A percentile compares a stretch with the other conserved stretches of the same genome.
Evolutionary conservation across 2,888 invertebrate genomes (phyloP).

Genomic region (Noctua comes): DNA sequence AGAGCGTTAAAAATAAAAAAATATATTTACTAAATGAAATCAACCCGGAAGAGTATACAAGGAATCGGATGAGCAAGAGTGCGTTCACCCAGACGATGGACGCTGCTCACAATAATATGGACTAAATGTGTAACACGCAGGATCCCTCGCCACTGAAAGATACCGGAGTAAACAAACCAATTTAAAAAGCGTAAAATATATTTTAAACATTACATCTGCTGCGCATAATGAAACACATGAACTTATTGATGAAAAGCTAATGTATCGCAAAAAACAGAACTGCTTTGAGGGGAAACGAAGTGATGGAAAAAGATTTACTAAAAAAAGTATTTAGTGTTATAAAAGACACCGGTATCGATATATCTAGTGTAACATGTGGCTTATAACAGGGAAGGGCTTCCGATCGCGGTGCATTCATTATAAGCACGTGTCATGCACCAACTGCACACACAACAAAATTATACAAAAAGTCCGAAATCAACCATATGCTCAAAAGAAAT

Average conservation of each 20-base stretch:
- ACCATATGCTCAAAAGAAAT: slow-evolving; percentile 19
- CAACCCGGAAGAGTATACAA: slow-evolving; percentile 76
- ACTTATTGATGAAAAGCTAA: slow-evolving; percentile 10
- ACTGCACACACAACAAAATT: slow-evolving; percentile 32
- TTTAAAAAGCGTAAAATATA: slow-evolving; percentile 75
- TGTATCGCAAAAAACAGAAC: slow-evolving; percentile 16
- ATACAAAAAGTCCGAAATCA: slow-evolving; percentile 22
- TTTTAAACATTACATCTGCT: slow-evolving; percentile 66
- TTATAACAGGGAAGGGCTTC: slow-evolving; percentile 49
- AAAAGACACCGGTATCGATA: background rate
- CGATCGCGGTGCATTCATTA: slow-evolving; percentile 44
- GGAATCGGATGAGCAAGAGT: slow-evolving; percentile 78
- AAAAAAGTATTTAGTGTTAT: background rate
- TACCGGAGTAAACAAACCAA: slow-evolving; percentile 80
- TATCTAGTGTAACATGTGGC: slow-evolving; percentile 43
- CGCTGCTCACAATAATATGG: slow-evolving; percentile 79
- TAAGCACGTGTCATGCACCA: slow-evolving; percentile 52
- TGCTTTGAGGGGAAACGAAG: background rate
- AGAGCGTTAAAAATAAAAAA: slow-evolving; percentile 63
- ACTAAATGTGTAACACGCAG: slow-evolving; percentile 79
- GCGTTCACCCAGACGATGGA: slow-evolving; percentile 81
- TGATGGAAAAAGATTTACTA: too few relatives aligned
- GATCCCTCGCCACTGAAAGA: slow-evolving; percentile 79
- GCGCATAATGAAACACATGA: slow-evolving; percentile 41
- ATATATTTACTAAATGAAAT: slow-evolving; percentile 69